These are phyloP conservation scores for Dromaius novaehollandiae DNA, from an alignment of 2,113 vertebrate genomes.

Conservation along the genomic window DNA sequence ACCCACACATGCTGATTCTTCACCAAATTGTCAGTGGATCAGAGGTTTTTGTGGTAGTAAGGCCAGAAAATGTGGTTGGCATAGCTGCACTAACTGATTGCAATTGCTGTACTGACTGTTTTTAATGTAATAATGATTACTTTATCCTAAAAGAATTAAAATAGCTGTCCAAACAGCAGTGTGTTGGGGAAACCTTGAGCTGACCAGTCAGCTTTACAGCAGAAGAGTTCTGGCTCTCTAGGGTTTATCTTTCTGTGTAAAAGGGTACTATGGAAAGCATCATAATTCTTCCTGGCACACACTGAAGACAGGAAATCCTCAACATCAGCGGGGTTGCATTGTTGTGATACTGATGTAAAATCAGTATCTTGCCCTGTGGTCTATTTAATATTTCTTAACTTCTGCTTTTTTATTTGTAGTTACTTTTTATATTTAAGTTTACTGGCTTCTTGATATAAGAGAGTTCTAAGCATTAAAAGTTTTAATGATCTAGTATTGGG, in stretches of 20 bases:
- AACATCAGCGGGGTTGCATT: not conserved
- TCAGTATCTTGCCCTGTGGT: not conserved
- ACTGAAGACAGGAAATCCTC: not conserved
- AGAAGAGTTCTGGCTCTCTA: not conserved
- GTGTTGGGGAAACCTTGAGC: not conserved
- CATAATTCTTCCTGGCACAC: not conserved
- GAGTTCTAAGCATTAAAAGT: not conserved
- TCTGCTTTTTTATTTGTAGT: not conserved
- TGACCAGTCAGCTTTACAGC: not conserved
- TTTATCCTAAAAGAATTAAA: constrained; percentile 5
- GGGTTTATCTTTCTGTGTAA: not conserved
- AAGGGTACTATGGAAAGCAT: not conserved
- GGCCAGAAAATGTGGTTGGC: not conserved
- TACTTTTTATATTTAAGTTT: not conserved
- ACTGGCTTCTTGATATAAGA: not conserved
- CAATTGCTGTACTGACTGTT: not conserved
- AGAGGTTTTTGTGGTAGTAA: constrained; percentile 6
- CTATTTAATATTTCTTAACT: not conserved
- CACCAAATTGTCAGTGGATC: not conserved
- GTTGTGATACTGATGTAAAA: not conserved
- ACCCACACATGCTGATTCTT: not conserved
- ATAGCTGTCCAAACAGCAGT: not conserved
- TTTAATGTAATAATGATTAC: not conserved
- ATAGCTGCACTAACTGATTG: not conserved
- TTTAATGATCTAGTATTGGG: not conserved